A percentile compares a stretch with the other conserved stretches of the same genome.
Conservation (phyloP, 2,888 invertebrate species). For the Lasioglossum leucozonium region DNA sequence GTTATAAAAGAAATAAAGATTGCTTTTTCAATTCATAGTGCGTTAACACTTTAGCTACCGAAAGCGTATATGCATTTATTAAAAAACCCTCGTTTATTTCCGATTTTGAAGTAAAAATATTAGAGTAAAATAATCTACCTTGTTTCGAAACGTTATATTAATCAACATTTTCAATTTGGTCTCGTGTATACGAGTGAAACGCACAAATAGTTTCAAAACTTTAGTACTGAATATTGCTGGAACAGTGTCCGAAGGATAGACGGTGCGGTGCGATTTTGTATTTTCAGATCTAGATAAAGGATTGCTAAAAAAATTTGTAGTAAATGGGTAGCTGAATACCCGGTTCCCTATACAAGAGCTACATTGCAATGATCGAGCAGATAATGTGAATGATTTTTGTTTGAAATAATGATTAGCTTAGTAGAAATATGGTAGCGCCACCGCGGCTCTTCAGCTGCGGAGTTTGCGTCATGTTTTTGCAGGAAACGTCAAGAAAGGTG, state of each 20-base stretch:
- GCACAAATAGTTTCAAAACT: not conserved
- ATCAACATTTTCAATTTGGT: not conserved
- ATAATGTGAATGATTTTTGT: not conserved
- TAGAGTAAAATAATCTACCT: not conserved
- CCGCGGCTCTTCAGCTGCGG: conserved; percentile 15
- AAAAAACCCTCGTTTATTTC: not conserved
- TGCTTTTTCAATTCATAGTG: not conserved
- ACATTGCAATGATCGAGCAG: not conserved
- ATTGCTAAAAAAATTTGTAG: not conserved
- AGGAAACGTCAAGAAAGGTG: conserved; percentile 68
- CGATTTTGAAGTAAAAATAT: not conserved
- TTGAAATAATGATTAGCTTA: conserved; percentile 12
- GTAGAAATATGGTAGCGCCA: conserved; percentile 50
- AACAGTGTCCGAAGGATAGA: too few species aligned
- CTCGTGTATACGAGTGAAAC: not conserved
- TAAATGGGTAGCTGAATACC: not conserved
- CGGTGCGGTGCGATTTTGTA: not conserved
- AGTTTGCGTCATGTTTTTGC: conserved; percentile 64
- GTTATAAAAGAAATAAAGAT: conserved; percentile 32
- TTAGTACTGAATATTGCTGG: not conserved
- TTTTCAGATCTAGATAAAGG: not conserved
- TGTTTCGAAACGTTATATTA: not conserved
- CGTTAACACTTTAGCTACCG: not conserved
- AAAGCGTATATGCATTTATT: not conserved
- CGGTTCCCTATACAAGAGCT: not conserved